Base-by-base conservation (phyloP, 2,113 vertebrate genomes). In the Poeciliopsis turrubarensis region DNA sequence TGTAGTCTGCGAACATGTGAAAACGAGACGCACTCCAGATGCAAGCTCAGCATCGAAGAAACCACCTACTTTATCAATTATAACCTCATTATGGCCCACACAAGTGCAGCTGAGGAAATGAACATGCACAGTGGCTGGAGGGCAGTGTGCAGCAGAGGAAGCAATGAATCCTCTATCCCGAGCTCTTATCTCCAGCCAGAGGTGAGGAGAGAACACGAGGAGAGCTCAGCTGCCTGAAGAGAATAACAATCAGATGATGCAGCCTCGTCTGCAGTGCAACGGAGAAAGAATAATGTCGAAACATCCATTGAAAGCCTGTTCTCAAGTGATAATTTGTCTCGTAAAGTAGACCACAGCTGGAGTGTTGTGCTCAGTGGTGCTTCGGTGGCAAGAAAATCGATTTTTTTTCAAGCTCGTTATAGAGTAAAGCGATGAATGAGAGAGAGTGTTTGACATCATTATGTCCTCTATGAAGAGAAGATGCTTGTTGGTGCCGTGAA, bases 231-330 rank as follows among this genome's bases (percentile, higher is more conserved):
- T 72, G 37, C 78, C 78, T 80, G 83, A 71, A 3, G 31, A 32
- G 91, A 89, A 89, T 91, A 79, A 69, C 77, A 90, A 90, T 34
- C 74, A 82, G 81, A 41, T 65, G 30, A 77, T 71, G n/a, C 27
- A 26, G 72, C 12, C 44, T 14, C 63, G 30, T 80, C 51, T 71
- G 68, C 82, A 83, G 69, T 63, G 31, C 3, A 29, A 68, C 62
- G 75, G 25, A 73, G 57, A 47, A 63, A 51, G 66, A 73, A 70
- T 37, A 65, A 78, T 10, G 60, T 29, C 1, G 68, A 73, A 62
- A n/a, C 41, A 61, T 34, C 72, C 60, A 60, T 17, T 34, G 26
- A 34, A 60, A 4, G 14, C 4, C 51, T 61, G 67, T 25, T 72
- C 81, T 79, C 10, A 72, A 65, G 60, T 39, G 79, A 86, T 81